Base-by-base conservation (phyloP, 2,888 invertebrate genomes). In the Drosophila differens region DNA sequence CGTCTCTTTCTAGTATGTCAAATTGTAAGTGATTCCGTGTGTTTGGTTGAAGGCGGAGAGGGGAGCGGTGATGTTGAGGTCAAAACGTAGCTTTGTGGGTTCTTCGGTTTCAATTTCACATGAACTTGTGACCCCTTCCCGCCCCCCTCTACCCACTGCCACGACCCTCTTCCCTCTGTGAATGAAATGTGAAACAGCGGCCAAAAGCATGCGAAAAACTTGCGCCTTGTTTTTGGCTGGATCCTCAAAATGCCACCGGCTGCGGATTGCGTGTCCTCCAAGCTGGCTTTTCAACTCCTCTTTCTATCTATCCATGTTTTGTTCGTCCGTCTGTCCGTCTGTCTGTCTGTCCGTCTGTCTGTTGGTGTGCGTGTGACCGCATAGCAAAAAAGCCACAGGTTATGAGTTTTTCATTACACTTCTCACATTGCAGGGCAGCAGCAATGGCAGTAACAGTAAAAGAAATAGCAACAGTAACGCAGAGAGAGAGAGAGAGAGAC, bases 321-420 rank as follows among this genome's bases (percentile, higher is more conserved):
- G 53, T 51, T 59, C 66, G 70, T 69, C 60, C 28, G 22, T 33
- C 25, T 52, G 28, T 35, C 22, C 22, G 22, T 22, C 22, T 22
- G 30, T 51, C 53, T 54, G 37, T 30, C 16, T 54, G 44, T 33
- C 57, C 33, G 39, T 28, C 12, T 62, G 22, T 37, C 47, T 69
- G 54, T 69, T 65, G 61, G 59, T 68, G 82, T 80, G 87, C 82
- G 86, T 89, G 81, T 84, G 87, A 89, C 89, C 89, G 81, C 86
- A 84, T 83, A 82, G 79, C 89, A 69, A 77, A 87, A 87, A 85
- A 89, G 88, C 85, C 90, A 89, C 85, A 85, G 85, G 85, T 85
- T 85, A 85, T 85, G 90, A 84, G 85, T 84, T 75, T 87, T 87
- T 85, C 85, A 85, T 87, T 89, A 82, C 62, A 57, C 70, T 75